Base-by-base conservation (phyloP, 2,797 vertebrate species). In the Mastacembelus armatus region DNA sequence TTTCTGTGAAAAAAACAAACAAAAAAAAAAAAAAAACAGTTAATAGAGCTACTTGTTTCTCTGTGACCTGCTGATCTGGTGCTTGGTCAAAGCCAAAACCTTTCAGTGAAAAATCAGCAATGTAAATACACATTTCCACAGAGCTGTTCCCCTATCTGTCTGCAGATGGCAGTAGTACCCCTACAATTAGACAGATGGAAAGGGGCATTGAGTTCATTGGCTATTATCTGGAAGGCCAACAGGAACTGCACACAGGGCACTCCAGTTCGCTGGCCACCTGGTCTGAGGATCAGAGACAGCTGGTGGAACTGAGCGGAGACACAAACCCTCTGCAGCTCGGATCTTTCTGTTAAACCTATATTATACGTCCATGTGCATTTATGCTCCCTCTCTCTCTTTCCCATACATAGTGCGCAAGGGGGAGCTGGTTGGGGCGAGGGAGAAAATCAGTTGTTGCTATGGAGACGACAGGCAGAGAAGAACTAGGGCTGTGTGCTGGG, bases 211-310 rank as follows among this genome's bases (percentile, higher is more conserved):
- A 84, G 94, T 94, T 94, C 91, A 92, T 89, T 92, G 92, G 90
- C 91, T 83, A 93, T 93, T 94, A 93, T 93, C 90, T 92, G 90
- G 85, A 92, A 92, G 92, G 90, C 91, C 88, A 74, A 93, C 92
- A 91, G 91, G 90, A 93, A 92, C 90, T 89, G 85, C 89, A 90
- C 87, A 91, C 88, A 89, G 92, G 91, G 89, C 91, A 92, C 91
- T 91, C 86, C 87, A 92, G 92, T 92, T 92, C 88, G 88, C 89
- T 65, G 88, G 92, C 92, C 93, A 95, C 93, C 94, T 94, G 94
- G 92, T 92, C 87, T 78, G 66, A 88, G 86, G 86, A 91, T 85
- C 90, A 89, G 90, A 93, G 92, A 93, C 94, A 94, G 93, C 93
- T 94, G 93, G 92, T 91, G 88, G 84, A 85, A 88, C 81, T 33